Evolutionary conservation across 2,888 invertebrate genomes (phyloP).

Genomic region (Himalopsyche kuldschensis): DNA sequence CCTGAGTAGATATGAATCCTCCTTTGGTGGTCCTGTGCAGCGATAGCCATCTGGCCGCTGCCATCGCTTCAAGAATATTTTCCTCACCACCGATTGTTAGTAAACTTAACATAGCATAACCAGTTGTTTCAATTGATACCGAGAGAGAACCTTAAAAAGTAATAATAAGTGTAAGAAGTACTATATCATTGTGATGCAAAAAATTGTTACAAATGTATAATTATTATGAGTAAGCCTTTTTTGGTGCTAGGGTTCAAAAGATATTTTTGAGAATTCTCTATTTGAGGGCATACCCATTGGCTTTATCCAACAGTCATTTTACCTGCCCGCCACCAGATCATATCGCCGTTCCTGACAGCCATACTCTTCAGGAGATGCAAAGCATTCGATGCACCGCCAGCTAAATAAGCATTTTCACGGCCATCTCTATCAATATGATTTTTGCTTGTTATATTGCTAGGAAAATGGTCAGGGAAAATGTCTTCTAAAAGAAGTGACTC

Average conservation of each 20-base stretch:
- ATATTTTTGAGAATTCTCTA: too few relatives aligned
- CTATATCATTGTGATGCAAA: too few relatives aligned
- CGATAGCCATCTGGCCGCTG: constrained; percentile 73
- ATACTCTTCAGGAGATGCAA: constrained; percentile 47
- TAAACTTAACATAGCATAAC: constrained; percentile 66
- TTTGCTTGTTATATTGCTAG: not conserved
- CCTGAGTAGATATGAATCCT: constrained; percentile 77
- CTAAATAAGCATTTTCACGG: constrained; percentile 17
- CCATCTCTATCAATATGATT: not conserved
- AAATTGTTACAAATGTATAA: too few relatives aligned
- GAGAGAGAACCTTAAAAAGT: constrained; percentile 54
- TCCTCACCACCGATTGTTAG: constrained; percentile 53
- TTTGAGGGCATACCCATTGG: too few relatives aligned
- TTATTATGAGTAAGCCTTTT: too few relatives aligned
- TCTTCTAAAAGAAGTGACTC: not conserved
- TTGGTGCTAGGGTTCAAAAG: too few relatives aligned
- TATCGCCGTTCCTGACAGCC: constrained; percentile 53
- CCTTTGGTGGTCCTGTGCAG: constrained; percentile 68
- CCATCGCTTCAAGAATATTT: constrained; percentile 59
- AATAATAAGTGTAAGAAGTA: not conserved
- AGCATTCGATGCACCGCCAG: constrained; percentile 46
- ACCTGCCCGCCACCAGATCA: constrained; percentile 83
- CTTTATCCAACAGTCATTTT: too few relatives aligned
- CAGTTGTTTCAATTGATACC: constrained; percentile 69
- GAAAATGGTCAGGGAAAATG: not conserved